Base-by-base conservation (phyloP, 2,113 vertebrate genomes). In the Cebus imitator region DNA sequence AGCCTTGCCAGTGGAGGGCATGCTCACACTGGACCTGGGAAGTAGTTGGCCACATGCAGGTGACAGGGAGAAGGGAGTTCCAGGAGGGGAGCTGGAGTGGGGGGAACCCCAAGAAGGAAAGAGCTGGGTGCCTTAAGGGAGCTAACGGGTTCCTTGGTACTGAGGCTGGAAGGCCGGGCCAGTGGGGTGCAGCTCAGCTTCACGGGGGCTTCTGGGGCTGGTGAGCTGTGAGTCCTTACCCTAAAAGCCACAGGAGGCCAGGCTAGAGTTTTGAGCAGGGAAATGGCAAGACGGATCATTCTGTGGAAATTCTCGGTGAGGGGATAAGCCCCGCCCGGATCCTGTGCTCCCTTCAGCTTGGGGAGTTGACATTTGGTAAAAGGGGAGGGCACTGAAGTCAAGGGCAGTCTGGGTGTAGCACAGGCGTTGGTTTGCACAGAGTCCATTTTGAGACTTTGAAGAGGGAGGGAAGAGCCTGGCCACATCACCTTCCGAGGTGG, bases 291-390 rank as follows among this genome's bases (percentile, higher is more conserved):
- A 37, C 8, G 25, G 37, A 8, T 6, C 27, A 21, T 80, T 93
- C 23, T 3, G 8, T 52, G 40, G 45, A 10, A 40, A 84, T 73
- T 88, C 35, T 64, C 61, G 13, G 21, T 2, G 32, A 91, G 35
- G 40, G 1, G 1, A 5, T 1, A 6, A 66, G 43, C 21, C 17
- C 27, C 9, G 5, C 37, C 73, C 8, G 27, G 17, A 2, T n/a
- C 14, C 25, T 55, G 25, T n/a, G 9, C 21, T 10, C 70, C 21
- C 57, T 40, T 45, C n/a, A 4, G 61, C 35, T 73, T 87, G 80
- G 50, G 32, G 40, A 48, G n/a, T 2, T 52, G 30, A 81, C 2
- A 3, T 87, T 90, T 52, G 48, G 52, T 35, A 20, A 8, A 0
- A 3, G 6, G 45, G 25, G 21, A 52, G 27, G 61, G 27, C 6